Evolutionary conservation across 2,888 invertebrate genomes (phyloP).

Genomic region (Trimorus sp.): DNA sequence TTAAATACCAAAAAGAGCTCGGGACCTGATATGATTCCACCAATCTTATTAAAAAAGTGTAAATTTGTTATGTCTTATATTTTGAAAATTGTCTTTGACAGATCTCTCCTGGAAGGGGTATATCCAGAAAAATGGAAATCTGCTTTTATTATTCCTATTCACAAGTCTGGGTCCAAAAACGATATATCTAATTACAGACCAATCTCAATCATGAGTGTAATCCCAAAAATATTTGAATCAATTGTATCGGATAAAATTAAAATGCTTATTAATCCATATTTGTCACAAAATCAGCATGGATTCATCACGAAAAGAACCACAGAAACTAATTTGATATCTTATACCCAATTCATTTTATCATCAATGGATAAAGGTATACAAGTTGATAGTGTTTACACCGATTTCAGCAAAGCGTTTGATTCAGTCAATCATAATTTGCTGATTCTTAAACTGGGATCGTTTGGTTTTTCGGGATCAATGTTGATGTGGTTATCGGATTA

Average conservation of each 20-base stretch:
- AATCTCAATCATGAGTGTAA: conserved; percentile 12
- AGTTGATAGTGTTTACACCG: conserved; percentile 29
- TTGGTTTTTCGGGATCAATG: conserved; percentile 5
- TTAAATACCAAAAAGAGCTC: not conserved
- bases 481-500: conserved; percentile 5
- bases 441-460: not conserved
- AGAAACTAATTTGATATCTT: conserved; percentile 15
- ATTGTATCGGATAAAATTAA: conserved; percentile 10
- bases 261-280: not conserved
- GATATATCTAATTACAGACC: conserved; percentile 4
- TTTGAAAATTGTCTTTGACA: conserved; percentile 11
- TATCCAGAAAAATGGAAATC: conserved; percentile 17
- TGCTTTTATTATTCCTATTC: conserved; percentile 15
- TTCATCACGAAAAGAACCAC: conserved; percentile 6
- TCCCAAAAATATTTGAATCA: conserved; percentile 15
- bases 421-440: conserved; percentile 15
- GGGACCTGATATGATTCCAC: conserved; percentile 4
- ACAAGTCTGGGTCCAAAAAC: conserved; percentile 9
- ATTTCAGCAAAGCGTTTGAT: conserved; percentile 34
- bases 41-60: conserved; percentile 3
- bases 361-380: not conserved
- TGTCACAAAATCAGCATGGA: conserved; percentile 10
- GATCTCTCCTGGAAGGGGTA: not conserved
- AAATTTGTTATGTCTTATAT: not conserved
- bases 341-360: conserved; percentile 14